phyloP scores from a whole-genome alignment of 2,888 invertebrate species.

The Tachina fera region DNA sequence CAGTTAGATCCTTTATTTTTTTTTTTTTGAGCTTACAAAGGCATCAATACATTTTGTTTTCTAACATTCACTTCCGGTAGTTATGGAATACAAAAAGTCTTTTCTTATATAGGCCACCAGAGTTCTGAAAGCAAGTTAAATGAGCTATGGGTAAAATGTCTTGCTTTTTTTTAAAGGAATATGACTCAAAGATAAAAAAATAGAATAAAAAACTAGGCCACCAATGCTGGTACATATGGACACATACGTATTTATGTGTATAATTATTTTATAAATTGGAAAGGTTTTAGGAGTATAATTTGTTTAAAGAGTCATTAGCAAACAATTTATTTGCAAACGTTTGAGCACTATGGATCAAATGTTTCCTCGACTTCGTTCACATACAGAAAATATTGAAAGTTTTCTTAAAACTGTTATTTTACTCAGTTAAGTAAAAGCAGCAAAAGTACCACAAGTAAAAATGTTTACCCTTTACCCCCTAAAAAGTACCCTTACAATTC shows the following conservation, averaged over 20 bases:
- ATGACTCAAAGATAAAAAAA: background rate
- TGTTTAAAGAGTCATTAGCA: background rate
- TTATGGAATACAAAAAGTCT: background rate
- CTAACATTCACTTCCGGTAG: constrained; percentile 64
- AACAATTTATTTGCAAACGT: background rate
- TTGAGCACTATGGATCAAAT: too few species aligned
- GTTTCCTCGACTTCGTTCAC: too few species aligned
- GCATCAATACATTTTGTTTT: constrained; percentile 43
- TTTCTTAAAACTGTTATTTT: too few species aligned
- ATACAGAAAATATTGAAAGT: too few species aligned
- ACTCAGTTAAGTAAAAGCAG: too few species aligned
- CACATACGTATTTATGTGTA: too few species aligned
- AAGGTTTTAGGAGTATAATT: background rate
- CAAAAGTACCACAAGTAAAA: too few species aligned
- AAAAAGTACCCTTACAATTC: too few species aligned
- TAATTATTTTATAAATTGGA: background rate
- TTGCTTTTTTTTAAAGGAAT: background rate
- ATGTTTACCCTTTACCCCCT: too few species aligned
- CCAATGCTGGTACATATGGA: constrained; percentile 1
- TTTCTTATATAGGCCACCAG: constrained; percentile 62
- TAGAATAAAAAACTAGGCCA: constrained; percentile 22
- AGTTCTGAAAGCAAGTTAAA: constrained; percentile 7
- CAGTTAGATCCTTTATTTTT: constrained; percentile 31
- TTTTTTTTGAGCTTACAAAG: constrained; percentile 7
- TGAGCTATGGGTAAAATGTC: background rate